Base-by-base conservation (phyloP, 2,113 vertebrate genomes). In the Sceloporus undulatus region DNA sequence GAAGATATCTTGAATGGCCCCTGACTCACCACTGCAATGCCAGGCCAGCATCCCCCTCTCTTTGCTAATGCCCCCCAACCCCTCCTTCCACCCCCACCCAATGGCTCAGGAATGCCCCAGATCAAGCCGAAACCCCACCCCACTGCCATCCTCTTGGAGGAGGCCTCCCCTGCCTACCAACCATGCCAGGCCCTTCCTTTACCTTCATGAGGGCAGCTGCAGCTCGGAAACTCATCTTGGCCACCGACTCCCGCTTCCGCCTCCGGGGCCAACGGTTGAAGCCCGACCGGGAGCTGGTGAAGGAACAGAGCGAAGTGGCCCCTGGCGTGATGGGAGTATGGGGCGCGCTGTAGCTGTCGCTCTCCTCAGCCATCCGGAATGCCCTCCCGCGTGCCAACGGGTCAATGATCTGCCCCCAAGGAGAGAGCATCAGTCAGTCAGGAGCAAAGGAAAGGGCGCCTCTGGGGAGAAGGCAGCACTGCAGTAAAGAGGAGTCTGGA, bases 171-270 rank as follows among this genome's bases (percentile, higher is more conserved):
- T 14, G 9, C 9, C 27, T n/a, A 6, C 4, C 70, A 48, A 48
- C 42, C 42, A 48, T 48, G 6, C 70, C 70, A 71, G 27, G 70
- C 7, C 48, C n/a, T 18, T 8, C 74, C 42, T 1, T 70, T 92
- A 96, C 99, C 97, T 99, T 99, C 91, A 99, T 98, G 59, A 99
- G 95, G 0, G 98, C 98, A 0, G 99, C 98, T 0, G 99, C 99
- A 0, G 98, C 99, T 86, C 99, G 97, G 96, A 99, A 99, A 93
- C 99, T 99, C 99, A 99, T 99, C 93, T 99, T 99, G 89, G 99
- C 99, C 75, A 99, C 99, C 0, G 99, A 99, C 86, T 99, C 98
- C 2, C 98, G 97, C 94, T 99, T 99, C 75, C 98, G 97, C 78
- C 99, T 93, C 1, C 98, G 98, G 0, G 98, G 99, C 88, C 98